Percentiles rank a stretch among this genome's conserved stretches.
Conservation (phyloP, 2,888 invertebrate genomes). For the Subacronicta megacephala region DNA sequence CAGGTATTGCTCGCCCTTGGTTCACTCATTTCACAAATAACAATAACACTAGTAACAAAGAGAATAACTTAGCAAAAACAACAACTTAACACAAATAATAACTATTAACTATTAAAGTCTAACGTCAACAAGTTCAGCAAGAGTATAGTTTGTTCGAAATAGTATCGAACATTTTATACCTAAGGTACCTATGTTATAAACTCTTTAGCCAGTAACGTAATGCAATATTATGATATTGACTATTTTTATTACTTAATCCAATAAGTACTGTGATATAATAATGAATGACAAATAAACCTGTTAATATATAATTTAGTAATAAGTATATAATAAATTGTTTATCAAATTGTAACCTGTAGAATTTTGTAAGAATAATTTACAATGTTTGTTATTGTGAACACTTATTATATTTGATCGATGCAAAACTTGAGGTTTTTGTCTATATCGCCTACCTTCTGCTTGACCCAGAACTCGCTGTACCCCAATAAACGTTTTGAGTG, state of each 20-base stretch:
- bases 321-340: conserved; percentile 54
- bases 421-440: conserved; percentile 78
- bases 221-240: conserved; percentile 58
- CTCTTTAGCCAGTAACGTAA: conserved; percentile 21
- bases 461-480: conserved; percentile 73
- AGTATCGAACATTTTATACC: no score
- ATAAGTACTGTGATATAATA: conserved; percentile 69
- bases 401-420: conserved; percentile 73
- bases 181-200: conserved; percentile 17
- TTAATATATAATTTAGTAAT: conserved; percentile 55
- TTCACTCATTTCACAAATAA: no score
- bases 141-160: no score
- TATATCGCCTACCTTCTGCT: conserved; percentile 71
- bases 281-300: conserved; percentile 66
- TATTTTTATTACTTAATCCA: conserved; percentile 61
- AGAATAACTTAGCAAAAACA: no score
- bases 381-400: conserved; percentile 49
- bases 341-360: conserved; percentile 49
- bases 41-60: no score
- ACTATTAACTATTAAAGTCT: no score
- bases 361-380: conserved; percentile 56
- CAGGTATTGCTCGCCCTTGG: no score
- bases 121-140: no score
- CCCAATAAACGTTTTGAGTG: conserved; percentile 70
- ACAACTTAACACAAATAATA: no score